phyloP scores from a whole-genome alignment of 2,797 vertebrate genomes.

The Hippocampus kuda region DNA sequence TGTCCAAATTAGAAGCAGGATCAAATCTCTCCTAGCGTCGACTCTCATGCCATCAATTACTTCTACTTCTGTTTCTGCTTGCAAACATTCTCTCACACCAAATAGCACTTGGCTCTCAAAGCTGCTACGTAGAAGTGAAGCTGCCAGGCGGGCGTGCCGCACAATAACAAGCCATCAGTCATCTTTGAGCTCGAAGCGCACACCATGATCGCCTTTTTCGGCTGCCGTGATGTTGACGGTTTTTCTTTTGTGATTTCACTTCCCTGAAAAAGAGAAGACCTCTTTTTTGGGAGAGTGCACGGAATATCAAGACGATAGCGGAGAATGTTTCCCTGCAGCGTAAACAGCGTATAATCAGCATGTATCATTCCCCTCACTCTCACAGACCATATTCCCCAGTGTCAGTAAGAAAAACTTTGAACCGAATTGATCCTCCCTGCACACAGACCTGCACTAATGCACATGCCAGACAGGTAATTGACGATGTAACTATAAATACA shows the following conservation, averaged over 20 bases:
- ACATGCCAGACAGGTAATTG: neutral
- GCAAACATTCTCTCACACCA: neutral
- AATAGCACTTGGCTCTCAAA: neutral
- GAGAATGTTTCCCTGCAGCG: neutral
- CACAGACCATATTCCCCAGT: neutral
- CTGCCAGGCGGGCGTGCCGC: neutral
- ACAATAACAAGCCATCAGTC: slow-evolving; percentile 26
- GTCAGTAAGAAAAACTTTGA: neutral
- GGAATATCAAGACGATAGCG: neutral
- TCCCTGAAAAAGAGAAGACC: neutral
- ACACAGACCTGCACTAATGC: neutral
- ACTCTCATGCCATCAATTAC: neutral
- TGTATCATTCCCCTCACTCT: neutral
- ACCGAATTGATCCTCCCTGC: neutral
- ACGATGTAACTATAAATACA: neutral
- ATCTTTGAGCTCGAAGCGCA: slow-evolving; percentile 24
- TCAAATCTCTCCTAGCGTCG: neutral
- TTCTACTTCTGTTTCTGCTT: neutral
- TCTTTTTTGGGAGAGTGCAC: neutral
- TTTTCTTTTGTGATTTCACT: neutral
- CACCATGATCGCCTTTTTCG: slow-evolving; percentile 13
- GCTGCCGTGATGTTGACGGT: neutral
- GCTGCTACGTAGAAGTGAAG: neutral
- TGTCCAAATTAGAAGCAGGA: neutral
- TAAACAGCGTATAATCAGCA: neutral